phyloP scores from a whole-genome alignment of 2,797 vertebrate species.

The Linurgus olivaceus region DNA sequence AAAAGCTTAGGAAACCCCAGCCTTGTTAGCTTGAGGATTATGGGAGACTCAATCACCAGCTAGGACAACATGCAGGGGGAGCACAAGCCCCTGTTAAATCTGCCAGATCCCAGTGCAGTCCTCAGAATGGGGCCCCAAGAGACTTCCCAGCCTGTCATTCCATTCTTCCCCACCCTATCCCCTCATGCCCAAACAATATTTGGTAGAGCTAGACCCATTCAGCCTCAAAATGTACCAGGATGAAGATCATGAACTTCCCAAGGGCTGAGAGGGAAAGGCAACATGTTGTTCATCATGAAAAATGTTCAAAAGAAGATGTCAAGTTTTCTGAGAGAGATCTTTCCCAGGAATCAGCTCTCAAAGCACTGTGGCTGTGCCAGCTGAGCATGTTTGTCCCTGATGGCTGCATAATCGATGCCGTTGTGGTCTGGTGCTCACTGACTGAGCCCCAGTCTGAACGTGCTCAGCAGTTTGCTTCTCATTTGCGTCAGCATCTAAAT shows the following conservation, averaged over 20 bases:
- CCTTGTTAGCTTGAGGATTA: background rate
- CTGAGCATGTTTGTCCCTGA: background rate
- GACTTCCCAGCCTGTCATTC: background rate
- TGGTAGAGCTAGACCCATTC: background rate
- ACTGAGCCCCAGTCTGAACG: background rate
- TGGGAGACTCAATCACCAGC: accelerated
- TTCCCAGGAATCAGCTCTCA: background rate
- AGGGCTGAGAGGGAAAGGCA: background rate
- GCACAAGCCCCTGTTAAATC: background rate
- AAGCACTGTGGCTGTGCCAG: background rate
- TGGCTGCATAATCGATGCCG: background rate
- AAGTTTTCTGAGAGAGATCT: background rate
- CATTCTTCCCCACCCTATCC: background rate
- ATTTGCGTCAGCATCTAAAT: constrained; percentile 28
- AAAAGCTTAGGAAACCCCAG: background rate
- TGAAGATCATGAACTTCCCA: background rate
- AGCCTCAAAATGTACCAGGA: accelerated
- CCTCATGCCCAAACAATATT: accelerated
- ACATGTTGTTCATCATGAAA: accelerated
- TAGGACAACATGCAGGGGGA: accelerated
- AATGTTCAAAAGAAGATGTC: background rate
- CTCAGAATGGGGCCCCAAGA: background rate
- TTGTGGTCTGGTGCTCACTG: background rate
- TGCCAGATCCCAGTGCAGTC: background rate
- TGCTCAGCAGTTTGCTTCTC: constrained; percentile 10